Evolutionary conservation across 2,888 invertebrate species (phyloP).

Genomic region (Acholoe squamosa): DNA sequence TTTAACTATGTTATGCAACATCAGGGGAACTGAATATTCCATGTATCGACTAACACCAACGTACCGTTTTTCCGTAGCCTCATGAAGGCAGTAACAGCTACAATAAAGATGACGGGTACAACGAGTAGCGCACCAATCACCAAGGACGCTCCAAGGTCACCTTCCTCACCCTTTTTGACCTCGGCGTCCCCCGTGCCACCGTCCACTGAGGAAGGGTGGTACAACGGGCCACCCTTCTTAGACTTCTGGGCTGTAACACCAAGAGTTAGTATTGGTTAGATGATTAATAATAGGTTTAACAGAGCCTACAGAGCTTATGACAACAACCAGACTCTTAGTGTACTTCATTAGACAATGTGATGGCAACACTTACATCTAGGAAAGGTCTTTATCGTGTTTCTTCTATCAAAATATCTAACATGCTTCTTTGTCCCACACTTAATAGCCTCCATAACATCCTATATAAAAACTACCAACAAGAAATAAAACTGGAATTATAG

Average conservation of each 20-base stretch:
- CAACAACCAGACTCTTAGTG: too few species aligned
- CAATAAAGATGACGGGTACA: slow-evolving; percentile 82
- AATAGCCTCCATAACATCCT: too few species aligned
- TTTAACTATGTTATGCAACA: not conserved
- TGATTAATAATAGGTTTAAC: not conserved
- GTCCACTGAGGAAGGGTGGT: slow-evolving; percentile 64
- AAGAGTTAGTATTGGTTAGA: not conserved
- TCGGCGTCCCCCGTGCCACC: not conserved
- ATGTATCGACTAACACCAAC: slow-evolving; percentile 48
- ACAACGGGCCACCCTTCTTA: not conserved
- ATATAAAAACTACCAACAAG: too few species aligned
- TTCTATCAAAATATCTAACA: too few species aligned
- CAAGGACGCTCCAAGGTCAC: slow-evolving; percentile 79
- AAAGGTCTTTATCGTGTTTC: too few species aligned
- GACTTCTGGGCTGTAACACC: slow-evolving; percentile 16
- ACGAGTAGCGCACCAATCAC: slow-evolving; percentile 82
- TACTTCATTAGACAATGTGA: not conserved
- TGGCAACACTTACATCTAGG: not conserved
- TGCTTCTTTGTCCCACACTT: too few species aligned
- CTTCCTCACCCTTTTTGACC: slow-evolving; percentile 31
- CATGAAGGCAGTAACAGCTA: slow-evolving; percentile 80
- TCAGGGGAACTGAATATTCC: not conserved
- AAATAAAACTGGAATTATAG: not conserved
- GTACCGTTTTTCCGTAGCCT: slow-evolving; percentile 82
- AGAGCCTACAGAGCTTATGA: not conserved